These are phyloP conservation scores for Emmelina monodactyla DNA, from an alignment of 2,888 invertebrate genomes.

Conservation along the genomic window DNA sequence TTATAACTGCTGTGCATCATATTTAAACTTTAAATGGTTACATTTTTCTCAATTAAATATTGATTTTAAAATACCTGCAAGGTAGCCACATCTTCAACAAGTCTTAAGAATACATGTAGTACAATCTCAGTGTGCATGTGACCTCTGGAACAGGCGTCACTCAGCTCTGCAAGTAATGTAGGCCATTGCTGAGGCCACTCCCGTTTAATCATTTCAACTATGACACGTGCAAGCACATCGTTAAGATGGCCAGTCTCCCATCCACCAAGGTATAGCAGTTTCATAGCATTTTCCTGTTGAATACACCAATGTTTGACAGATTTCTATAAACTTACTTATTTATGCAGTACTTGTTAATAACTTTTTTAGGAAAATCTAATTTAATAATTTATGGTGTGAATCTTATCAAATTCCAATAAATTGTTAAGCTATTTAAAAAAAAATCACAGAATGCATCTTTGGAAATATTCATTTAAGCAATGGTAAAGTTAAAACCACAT, in stretches of 20 bases:
- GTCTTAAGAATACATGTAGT: constrained; percentile 83
- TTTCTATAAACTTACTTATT: too few relatives aligned
- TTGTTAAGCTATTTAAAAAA: too few relatives aligned
- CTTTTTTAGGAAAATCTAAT: too few relatives aligned
- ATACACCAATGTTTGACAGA: too few relatives aligned
- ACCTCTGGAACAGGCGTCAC: constrained; percentile 81
- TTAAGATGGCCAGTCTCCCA: constrained; percentile 80
- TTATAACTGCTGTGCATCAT: neutral
- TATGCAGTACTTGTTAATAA: too few relatives aligned
- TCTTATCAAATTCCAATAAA: too few relatives aligned
- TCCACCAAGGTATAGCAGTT: constrained; percentile 79
- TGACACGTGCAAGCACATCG: constrained; percentile 86
- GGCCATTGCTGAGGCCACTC: constrained; percentile 99
- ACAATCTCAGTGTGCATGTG: constrained; percentile 92
- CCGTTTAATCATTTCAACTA: constrained; percentile 95
- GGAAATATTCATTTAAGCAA: too few relatives aligned
- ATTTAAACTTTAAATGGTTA: neutral
- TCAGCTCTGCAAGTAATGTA: constrained; percentile 81
- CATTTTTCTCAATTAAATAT: neutral
- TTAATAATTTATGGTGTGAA: too few relatives aligned
- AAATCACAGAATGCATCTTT: too few relatives aligned
- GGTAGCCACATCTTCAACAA: constrained; percentile 93
- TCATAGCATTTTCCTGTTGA: constrained; percentile 84
- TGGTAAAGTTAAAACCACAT: too few relatives aligned
- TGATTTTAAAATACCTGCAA: constrained; percentile 67